A percentile compares a stretch with the other conserved stretches of the same genome.
phyloP scores from a whole-genome alignment of 1,140 invertebrate species.

The Pemphigus obesinymphae region DNA sequence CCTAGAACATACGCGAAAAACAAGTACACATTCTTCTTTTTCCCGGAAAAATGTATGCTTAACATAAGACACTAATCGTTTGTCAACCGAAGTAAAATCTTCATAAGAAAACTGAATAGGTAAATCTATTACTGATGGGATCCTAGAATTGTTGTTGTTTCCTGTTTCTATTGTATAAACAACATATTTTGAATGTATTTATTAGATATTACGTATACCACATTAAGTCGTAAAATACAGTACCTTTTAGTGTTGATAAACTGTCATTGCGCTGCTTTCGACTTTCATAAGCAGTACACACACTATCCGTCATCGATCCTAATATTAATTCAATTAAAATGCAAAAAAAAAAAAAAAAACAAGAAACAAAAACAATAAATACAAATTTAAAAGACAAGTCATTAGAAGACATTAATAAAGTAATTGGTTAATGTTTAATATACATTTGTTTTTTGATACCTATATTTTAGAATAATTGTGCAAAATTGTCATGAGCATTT shows the following conservation, averaged over 20 bases:
- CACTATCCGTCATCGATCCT: slow-evolving; percentile 59
- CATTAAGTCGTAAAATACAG: not conserved
- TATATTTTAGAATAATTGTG: too few species aligned
- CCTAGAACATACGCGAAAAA: slow-evolving; percentile 53
- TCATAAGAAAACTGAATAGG: slow-evolving; percentile 56
- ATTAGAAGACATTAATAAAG: not conserved
- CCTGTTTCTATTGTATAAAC: slow-evolving; percentile 2
- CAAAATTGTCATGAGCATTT: too few species aligned
- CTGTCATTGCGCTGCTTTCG: slow-evolving; percentile 44
- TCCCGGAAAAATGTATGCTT: slow-evolving; percentile 54
- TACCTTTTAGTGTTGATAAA: slow-evolving; percentile 23
- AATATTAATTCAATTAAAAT: slow-evolving; percentile 29
- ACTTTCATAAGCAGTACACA: slow-evolving; percentile 59
- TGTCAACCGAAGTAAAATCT: slow-evolving; percentile 57
- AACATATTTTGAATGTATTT: not conserved
- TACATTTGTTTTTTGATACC: too few species aligned
- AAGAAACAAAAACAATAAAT: not conserved
- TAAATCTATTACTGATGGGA: not conserved
- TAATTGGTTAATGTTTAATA: not conserved
- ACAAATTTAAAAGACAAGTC: not conserved
- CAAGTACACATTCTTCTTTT: slow-evolving; percentile 56
- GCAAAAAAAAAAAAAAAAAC: slow-evolving; percentile 47
- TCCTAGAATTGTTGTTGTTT: slow-evolving; percentile 32
- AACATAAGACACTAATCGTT: slow-evolving; percentile 58
- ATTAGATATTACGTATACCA: not conserved